These are phyloP conservation scores for Drosophila macrospina DNA, from an alignment of 2,888 invertebrate genomes.

Conservation along the genomic window DNA sequence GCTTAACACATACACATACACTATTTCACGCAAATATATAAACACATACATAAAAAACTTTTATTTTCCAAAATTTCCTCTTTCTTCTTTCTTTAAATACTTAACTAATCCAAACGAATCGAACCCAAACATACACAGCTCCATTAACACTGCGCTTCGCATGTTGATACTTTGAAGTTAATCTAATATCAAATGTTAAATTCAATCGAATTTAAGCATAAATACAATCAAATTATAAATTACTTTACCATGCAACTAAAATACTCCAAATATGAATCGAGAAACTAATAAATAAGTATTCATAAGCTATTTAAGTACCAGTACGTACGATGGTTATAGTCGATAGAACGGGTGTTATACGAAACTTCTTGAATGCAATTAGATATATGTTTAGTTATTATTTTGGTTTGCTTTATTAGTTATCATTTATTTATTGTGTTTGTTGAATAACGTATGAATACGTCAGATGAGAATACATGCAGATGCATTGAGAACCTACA, in stretches of 20 bases:
- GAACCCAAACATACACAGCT: constrained; percentile 29
- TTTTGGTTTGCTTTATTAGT: constrained; percentile 1
- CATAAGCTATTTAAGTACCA: constrained; percentile 5
- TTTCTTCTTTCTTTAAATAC: constrained; percentile 25
- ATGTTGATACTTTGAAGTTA: constrained; percentile 65
- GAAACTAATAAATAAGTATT: constrained; percentile 18
- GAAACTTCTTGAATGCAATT: constrained; percentile 23
- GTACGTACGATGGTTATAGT: neutral
- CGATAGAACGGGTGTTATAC: constrained; percentile 34
- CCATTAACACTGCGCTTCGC: constrained; percentile 66
- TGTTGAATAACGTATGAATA: constrained; percentile 19
- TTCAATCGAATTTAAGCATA: constrained; percentile 77
- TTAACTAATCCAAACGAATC: neutral
- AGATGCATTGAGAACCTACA: constrained; percentile 78
- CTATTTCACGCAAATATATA: constrained; percentile 43
- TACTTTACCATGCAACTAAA: constrained; percentile 48
- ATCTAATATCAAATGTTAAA: constrained; percentile 73
- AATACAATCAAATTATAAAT: constrained; percentile 70
- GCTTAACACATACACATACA: constrained; percentile 31
- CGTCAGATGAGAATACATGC: constrained; percentile 10
- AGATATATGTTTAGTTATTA: constrained; percentile 35
- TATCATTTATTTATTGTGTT: constrained; percentile 20
- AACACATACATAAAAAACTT: constrained; percentile 28
- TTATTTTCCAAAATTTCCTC: constrained; percentile 31
- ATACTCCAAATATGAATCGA: constrained; percentile 37